Percentiles rank a stretch among this genome's conserved stretches.
Conservation (phyloP, 2,888 invertebrate species). For the Desoria tigrina region DNA sequence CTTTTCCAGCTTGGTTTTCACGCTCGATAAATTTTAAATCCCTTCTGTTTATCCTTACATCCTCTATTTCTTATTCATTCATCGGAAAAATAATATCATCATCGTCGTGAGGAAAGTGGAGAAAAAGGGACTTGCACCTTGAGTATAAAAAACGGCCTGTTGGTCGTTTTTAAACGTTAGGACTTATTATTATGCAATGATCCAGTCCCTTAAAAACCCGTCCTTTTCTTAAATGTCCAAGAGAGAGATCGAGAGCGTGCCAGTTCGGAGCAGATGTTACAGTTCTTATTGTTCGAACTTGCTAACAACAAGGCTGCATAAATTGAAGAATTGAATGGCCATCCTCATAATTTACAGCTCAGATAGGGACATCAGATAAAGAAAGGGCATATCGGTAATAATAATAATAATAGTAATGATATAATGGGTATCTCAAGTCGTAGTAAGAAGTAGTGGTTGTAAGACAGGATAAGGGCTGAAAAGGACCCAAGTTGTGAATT, state of each 20-base stretch:
- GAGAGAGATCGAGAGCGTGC: conserved; percentile 19
- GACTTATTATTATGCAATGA: not conserved
- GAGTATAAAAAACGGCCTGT: not conserved
- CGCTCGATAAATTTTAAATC: conserved; percentile 25
- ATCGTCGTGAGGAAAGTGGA: not conserved
- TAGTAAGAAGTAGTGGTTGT: not conserved
- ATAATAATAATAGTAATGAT: too few relatives aligned
- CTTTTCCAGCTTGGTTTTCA: conserved; percentile 16
- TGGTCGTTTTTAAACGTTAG: not conserved
- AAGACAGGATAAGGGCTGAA: not conserved
- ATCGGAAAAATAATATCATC: too few relatives aligned
- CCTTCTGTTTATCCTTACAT: conserved; percentile 19
- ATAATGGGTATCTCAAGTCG: too few relatives aligned
- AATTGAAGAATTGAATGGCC: conserved; percentile 16
- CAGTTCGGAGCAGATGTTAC: conserved; percentile 18
- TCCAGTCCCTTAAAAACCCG: not conserved
- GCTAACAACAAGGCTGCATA: conserved; percentile 15
- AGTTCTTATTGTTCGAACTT: conserved; percentile 9
- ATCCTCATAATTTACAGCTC: conserved; percentile 1
- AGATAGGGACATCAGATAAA: not conserved
- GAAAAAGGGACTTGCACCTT: not conserved
- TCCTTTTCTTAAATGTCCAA: conserved; percentile 17
- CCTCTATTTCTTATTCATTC: conserved; percentile 20
- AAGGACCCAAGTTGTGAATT: not conserved
- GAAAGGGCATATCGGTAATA: not conserved